A percentile compares a stretch with the other conserved stretches of the same genome.
Conservation (phyloP, 2,797 vertebrate species). For the Aldrovandia affinis region DNA sequence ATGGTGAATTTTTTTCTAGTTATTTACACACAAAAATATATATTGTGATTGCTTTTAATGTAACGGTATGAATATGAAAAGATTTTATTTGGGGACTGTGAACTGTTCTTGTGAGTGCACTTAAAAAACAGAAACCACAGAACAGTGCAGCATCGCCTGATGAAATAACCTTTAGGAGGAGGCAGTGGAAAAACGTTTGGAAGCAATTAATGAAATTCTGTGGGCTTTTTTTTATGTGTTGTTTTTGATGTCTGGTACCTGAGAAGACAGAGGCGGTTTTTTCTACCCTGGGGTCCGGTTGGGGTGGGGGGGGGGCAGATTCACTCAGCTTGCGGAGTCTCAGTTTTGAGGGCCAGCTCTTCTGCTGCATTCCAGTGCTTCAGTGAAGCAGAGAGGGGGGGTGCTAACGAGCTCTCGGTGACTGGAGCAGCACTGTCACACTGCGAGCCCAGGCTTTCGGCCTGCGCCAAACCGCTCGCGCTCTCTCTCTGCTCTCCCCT, state of each 20-base stretch:
- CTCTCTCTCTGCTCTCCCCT: slow-evolving; percentile 10
- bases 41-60: neutral
- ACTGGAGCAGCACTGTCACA: slow-evolving; percentile 32
- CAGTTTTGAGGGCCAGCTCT: neutral
- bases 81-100: neutral
- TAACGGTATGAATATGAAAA: neutral
- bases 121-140: neutral
- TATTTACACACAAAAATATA: neutral
- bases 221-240: neutral
- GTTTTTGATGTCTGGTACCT: slow-evolving; percentile 28
- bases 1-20: neutral
- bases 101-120: neutral
- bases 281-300: neutral
- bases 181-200: slow-evolving; percentile 2
- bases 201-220: slow-evolving; percentile 3
- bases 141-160: neutral
- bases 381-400: slow-evolving; percentile 36
- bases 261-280: neutral
- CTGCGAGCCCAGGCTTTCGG: neutral
- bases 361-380: slow-evolving; percentile 23
- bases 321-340: slow-evolving; percentile 2
- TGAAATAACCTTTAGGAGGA: neutral
- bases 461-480: slow-evolving; percentile 36
- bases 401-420: slow-evolving; percentile 30
- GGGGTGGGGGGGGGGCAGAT: neutral